Conservation (phyloP, 2,888 invertebrate genomes). For the Cremastobaeus sp. region DNA sequence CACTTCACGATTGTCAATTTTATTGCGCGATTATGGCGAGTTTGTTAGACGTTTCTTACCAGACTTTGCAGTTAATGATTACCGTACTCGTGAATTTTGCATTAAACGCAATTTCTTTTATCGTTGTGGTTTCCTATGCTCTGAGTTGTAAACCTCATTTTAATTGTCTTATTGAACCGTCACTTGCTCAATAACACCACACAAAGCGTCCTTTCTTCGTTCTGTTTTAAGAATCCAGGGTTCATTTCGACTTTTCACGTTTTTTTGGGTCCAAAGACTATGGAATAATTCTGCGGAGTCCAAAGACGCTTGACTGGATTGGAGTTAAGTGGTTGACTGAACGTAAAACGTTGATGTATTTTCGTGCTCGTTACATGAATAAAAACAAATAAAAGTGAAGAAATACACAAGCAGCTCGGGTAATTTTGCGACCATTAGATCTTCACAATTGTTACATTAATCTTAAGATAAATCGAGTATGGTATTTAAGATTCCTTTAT, state of each 20-base stretch:
- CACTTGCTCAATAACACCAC: constrained; percentile 44
- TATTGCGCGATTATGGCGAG: constrained; percentile 32
- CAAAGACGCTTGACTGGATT: constrained; percentile 52
- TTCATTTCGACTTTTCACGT: constrained; percentile 9
- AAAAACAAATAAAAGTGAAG: constrained; percentile 22
- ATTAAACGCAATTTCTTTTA: no score
- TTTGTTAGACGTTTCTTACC: constrained; percentile 39
- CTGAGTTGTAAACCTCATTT: constrained; percentile 1
- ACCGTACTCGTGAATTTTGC: constrained; percentile 10
- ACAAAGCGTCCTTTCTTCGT: constrained; percentile 34
- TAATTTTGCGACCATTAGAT: constrained; percentile 43
- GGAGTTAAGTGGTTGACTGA: constrained; percentile 54
- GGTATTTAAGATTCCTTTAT: constrained; percentile 32
- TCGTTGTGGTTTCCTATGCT: not conserved
- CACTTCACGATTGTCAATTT: constrained; percentile 40
- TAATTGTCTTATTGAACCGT: constrained; percentile 13
- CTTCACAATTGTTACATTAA: constrained; percentile 44
- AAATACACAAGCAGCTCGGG: constrained; percentile 21
- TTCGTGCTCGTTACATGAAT: constrained; percentile 53
- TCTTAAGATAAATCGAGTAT: constrained; percentile 33
- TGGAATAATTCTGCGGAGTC: constrained; percentile 47
- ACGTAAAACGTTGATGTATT: constrained; percentile 46
- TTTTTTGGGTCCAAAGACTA: constrained; percentile 50
- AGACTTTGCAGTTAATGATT: constrained; percentile 19
- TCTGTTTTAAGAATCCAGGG: constrained; percentile 31